Conservation (phyloP, 2,113 vertebrate species). For the Cyprinodon brontotheroides region DNA sequence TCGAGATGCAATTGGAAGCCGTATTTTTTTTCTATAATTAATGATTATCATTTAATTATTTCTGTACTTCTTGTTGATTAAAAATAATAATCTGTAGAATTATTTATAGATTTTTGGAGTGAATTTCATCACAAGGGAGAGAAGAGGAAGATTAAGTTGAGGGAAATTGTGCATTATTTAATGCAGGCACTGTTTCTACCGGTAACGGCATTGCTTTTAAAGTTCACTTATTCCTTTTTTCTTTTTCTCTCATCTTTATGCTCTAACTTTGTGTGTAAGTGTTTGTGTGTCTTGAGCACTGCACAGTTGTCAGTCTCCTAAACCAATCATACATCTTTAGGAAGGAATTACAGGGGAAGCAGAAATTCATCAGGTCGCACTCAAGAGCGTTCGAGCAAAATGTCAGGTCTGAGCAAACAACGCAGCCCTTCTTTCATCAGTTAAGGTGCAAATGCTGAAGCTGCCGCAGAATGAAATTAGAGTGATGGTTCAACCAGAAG, state of each 20-base stretch:
- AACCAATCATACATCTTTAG: constrained; percentile 57
- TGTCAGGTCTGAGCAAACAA: constrained; percentile 75
- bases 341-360: constrained; percentile 60
- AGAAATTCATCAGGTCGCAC: constrained; percentile 71
- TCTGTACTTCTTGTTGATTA: constrained; percentile 25
- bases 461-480: constrained; percentile 65
- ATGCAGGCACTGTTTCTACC: constrained; percentile 14
- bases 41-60: constrained; percentile 23
- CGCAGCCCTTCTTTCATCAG: constrained; percentile 64
- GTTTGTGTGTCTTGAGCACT: not conserved
- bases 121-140: constrained; percentile 32
- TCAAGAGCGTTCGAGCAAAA: constrained; percentile 71
- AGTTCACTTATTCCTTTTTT: constrained; percentile 38
- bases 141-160: constrained; percentile 21
- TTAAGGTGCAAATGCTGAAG: constrained; percentile 69
- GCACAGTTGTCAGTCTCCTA: constrained; percentile 69
- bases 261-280: constrained; percentile 15
- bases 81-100: constrained; percentile 22
- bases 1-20: not conserved
- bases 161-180: constrained; percentile 17
- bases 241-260: constrained; percentile 19
- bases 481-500: constrained; percentile 60
- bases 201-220: constrained; percentile 31
- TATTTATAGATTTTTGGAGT: constrained; percentile 5
- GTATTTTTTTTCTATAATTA: constrained; percentile 22